Evolutionary conservation across 2,888 invertebrate species (phyloP).

Genomic region (Megastigmus dorsalis): DNA sequence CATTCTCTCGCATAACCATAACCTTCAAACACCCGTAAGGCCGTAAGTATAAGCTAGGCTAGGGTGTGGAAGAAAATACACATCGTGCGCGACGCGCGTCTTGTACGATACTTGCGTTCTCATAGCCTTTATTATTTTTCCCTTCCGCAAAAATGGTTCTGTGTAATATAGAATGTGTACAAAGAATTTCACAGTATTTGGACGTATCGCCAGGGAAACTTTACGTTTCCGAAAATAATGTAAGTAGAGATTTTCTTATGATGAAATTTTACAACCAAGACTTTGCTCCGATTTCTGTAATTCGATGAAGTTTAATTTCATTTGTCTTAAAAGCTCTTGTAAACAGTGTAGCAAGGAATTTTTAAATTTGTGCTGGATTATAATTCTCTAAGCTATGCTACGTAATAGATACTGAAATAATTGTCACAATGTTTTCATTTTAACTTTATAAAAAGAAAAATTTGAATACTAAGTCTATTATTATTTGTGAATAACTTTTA

Average conservation of each 20-base stretch:
- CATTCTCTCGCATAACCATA: constrained; percentile 38
- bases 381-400: too few relatives aligned
- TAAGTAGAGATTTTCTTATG: constrained; percentile 58
- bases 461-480: too few relatives aligned
- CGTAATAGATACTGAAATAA: too few relatives aligned
- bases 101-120: constrained; percentile 18
- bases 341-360: too few relatives aligned
- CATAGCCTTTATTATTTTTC: constrained; percentile 17
- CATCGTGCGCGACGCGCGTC: constrained; percentile 5
- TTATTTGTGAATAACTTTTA: too few relatives aligned
- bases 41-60: too few relatives aligned
- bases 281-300: background rate
- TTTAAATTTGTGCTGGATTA: too few relatives aligned
- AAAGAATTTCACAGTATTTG: constrained; percentile 67
- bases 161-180: constrained; percentile 67
- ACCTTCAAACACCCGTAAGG: constrained; percentile 17
- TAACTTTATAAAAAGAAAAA: too few relatives aligned
- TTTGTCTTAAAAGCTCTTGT: too few relatives aligned
- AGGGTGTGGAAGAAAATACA: constrained; percentile 39
- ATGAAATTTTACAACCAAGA: background rate
- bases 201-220: constrained; percentile 63
- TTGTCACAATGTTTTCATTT: too few relatives aligned
- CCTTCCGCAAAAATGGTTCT: constrained; percentile 64
- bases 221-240: constrained; percentile 65
- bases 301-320: too few relatives aligned